Percentiles rank a stretch among this genome's conserved stretches.
phyloP scores from a whole-genome alignment of 1,140 invertebrate species.

The Dreissena polymorpha region DNA sequence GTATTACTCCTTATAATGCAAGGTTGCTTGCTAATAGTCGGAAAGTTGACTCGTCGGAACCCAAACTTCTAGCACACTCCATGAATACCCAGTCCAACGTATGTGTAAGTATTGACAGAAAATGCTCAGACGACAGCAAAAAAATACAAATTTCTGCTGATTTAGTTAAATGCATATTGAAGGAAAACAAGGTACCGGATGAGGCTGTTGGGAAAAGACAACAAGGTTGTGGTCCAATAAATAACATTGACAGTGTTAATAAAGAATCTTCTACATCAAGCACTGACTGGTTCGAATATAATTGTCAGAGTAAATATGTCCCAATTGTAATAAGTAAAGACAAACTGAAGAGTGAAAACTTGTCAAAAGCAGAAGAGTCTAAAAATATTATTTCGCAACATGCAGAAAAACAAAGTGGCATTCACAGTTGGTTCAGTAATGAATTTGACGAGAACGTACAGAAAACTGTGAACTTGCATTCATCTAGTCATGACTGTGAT shows the following conservation, averaged over 20 bases:
- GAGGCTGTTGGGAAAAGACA: not conserved
- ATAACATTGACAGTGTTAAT: not conserved
- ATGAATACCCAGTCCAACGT: no score
- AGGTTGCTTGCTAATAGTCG: conserved; percentile 35
- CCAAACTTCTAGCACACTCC: not conserved
- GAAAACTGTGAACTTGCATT: not conserved
- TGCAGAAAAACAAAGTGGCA: not conserved
- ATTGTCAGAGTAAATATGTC: not conserved
- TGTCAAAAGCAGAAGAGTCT: not conserved
- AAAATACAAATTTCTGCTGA: not conserved
- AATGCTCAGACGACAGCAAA: not conserved
- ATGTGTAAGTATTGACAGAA: not conserved
- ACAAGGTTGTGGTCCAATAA: no score
- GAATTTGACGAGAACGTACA: conserved; percentile 19
- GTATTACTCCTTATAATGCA: conserved; percentile 38
- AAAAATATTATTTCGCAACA: not conserved
- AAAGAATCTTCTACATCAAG: not conserved
- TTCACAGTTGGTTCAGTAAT: conserved; percentile 49
- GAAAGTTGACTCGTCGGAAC: not conserved
- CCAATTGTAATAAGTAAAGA: not conserved
- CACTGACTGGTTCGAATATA: not conserved
- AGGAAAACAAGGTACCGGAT: not conserved
- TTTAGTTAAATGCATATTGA: not conserved
- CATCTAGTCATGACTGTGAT: not conserved
- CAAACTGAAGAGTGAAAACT: not conserved